Base-by-base conservation (phyloP, 2,888 invertebrate species). In the Caenorhabditis virilis region DNA sequence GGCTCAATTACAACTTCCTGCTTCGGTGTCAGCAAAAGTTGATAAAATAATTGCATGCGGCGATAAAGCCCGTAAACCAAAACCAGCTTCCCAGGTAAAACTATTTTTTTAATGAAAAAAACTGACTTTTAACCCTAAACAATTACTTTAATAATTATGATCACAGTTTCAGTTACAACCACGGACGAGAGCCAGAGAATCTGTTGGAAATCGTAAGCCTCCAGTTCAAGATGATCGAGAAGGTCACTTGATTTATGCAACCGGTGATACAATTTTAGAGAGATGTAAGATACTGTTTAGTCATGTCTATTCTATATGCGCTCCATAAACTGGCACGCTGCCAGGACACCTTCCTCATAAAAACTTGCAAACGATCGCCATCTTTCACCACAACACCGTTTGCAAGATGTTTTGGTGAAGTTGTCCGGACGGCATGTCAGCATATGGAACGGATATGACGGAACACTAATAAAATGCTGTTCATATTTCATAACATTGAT, bases 201-300 rank as follows among this genome's bases (percentile, higher is more conserved):
- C 26, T 5, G 13, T 1, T 6, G 36, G 3, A 18, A 36, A 38
- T 38, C 45, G 22, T 85, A 90, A 90, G 86, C 91, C 93, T 87
- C 91, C 92, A 87, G 91, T 95, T 88, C 92, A 93, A 89, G 95
- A 98, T 89, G 97, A 98, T 89, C 91, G 91, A 88, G 97, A 98
- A 88, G 98, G 98, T 88, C 97, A 98, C 88, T 93, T 98, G 88
- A 91, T 98, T 88, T 98, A 97, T 91, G 91, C 91, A 88, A 90
- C 90, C 88, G 97, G 95, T 88, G 95, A 97, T 89, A 89, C 93
- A 88, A 92, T 98, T 88, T 92, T 93, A 90, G 91, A 92, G 89
- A 90, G 95, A 93, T 97, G 95, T 87, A 84, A 84, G 83, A 74
- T 49, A 25, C 18, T 54, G 43, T 38, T 50, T 20, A 23, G n/a